phyloP scores from a whole-genome alignment of 2,888 invertebrate species.

The Dasysyrphus tricinctus region DNA sequence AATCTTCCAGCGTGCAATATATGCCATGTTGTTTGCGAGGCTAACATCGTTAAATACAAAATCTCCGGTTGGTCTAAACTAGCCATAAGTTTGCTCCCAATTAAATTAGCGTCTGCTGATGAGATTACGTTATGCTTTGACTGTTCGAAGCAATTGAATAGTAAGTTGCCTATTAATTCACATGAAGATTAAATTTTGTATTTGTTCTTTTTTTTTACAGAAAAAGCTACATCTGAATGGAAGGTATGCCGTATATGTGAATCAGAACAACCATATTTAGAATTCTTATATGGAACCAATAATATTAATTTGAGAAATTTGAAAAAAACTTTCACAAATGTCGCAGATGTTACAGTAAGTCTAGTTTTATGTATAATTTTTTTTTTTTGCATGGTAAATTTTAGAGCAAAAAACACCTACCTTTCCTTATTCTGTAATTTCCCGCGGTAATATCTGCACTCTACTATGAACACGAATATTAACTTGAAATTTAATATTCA shows the following conservation, averaged over 20 bases:
- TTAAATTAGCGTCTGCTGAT: background rate
- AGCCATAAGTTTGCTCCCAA: constrained; percentile 38
- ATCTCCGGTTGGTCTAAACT: constrained; percentile 13
- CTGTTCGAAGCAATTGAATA: background rate
- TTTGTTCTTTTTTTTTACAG: constrained; percentile 1
- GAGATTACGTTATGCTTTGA: background rate
- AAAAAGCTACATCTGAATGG: constrained; percentile 37
- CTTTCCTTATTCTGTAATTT: too few species aligned
- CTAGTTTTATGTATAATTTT: too few species aligned
- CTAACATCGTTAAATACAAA: background rate
- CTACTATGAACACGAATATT: too few species aligned
- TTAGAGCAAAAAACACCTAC: too few species aligned
- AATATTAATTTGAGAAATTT: constrained; percentile 13
- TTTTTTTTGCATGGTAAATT: too few species aligned
- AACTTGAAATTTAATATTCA: too few species aligned
- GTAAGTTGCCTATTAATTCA: constrained; percentile 3
- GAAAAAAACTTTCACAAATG: constrained; percentile 9
- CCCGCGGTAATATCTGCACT: too few species aligned
- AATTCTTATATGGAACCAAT: background rate
- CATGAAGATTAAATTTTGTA: background rate
- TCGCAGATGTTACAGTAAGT: constrained; percentile 47
- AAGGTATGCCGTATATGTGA: constrained; percentile 60
- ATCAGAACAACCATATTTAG: constrained; percentile 2
- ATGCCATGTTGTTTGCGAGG: constrained; percentile 6
- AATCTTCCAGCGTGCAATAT: constrained; percentile 1